phyloP scores from a whole-genome alignment of 1,140 invertebrate genomes.

The Hydropsyche tenuis region DNA sequence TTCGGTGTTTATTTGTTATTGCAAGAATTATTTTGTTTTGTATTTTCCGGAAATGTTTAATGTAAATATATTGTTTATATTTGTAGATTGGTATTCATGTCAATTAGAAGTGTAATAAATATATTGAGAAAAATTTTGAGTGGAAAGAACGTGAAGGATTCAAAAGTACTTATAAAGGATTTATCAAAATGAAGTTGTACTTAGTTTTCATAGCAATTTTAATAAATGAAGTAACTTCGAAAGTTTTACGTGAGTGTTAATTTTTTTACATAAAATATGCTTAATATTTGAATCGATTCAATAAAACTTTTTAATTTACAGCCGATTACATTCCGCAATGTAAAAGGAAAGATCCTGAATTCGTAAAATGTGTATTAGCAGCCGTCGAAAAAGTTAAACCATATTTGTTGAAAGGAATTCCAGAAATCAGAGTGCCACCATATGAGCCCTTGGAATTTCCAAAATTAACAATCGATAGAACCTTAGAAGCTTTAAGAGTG shows the following conservation, averaged over 20 bases:
- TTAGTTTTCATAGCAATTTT: conserved; percentile 35
- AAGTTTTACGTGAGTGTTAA: conserved; percentile 45
- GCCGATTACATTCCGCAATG: conserved; percentile 67
- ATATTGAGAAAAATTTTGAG: conserved; percentile 21
- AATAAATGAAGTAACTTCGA: conserved; percentile 32
- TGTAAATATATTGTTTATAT: background rate
- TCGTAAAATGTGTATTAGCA: conserved; percentile 66
- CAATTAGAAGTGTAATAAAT: conserved; percentile 31
- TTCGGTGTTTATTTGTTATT: too few species aligned
- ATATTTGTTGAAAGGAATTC: conserved; percentile 67
- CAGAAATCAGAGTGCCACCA: conserved; percentile 68
- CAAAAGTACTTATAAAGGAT: background rate
- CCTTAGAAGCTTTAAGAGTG: conserved; percentile 68
- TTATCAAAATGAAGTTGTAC: conserved; percentile 40
- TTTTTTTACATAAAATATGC: background rate
- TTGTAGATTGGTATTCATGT: conserved; percentile 26
- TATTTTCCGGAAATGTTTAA: too few species aligned
- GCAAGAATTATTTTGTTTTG: too few species aligned
- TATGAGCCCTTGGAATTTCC: conserved; percentile 71
- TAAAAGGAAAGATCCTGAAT: conserved; percentile 65
- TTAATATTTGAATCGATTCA: background rate
- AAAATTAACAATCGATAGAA: conserved; percentile 69
- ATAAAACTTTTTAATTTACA: conserved; percentile 52
- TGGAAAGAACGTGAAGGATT: too few species aligned
- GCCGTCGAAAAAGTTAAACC: conserved; percentile 66